Evolutionary conservation across 2,888 invertebrate species (phyloP), one percentile per base, ranked within the genome.

Genomic region (Idaea aversata): DNA sequence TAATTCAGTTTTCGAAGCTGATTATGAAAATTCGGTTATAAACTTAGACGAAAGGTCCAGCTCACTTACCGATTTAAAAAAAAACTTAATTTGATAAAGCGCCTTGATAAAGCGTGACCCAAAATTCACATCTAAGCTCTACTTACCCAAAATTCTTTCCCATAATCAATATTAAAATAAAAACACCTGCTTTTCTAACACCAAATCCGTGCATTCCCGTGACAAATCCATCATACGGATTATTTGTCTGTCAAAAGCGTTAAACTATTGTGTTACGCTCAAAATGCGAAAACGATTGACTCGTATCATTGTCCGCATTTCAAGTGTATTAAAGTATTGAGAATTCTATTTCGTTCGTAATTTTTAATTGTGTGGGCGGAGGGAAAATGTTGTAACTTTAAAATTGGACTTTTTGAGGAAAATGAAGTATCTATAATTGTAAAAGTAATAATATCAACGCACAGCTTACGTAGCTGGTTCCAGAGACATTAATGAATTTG

Each of bases 201-300:
- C 61, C 65, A 64, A 63, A 10, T 59, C 62, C 38, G 36, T 36
- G 59, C 57, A 64, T 67, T 63, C 67, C 63, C 65, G 64, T 77
- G 73, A 76, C 74, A 71, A 79, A 83, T 81, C 78, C 76, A 81
- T 81, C 76, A 75, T 59, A 57, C 36, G 65, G 61, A 69, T 80
- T 75, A 77, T 84, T 83, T 83, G 81, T 83, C 84, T 75, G 71
- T 70, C 68, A 74, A 61, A 59, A 63, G 64, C 60, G 58, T 59
- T n/a, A 25, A 59, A 59, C 34, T 25, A 25, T 59, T 59, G 59
- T 63, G 62, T 63, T 63, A 61, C 66, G 34, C 59, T 85, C 85
- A 87, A 90, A 84, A 88, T 84, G 82, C 76, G 75, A 78, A 83
- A 82, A 84, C 88, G 86, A 90, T 88, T 85, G 88, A 88, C 88